These are phyloP conservation scores for Ips nitidus DNA, from an alignment of 1,140 invertebrate species.

Conservation along the genomic window DNA sequence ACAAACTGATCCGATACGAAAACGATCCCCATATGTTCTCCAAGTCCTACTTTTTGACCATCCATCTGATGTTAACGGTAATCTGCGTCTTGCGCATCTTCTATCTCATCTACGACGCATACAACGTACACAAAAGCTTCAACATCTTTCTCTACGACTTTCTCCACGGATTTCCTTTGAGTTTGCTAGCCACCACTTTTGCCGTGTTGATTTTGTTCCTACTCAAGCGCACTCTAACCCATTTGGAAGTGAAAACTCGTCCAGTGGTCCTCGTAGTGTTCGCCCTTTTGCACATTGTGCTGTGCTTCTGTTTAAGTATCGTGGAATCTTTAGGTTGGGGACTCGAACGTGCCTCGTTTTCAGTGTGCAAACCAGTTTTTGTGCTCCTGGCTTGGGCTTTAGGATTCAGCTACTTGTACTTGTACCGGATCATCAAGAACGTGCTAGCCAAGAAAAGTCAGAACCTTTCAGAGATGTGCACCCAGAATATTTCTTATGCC, in stretches of 20 bases:
- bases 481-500: slow-evolving; percentile 72
- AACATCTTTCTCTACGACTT: slow-evolving; percentile 78
- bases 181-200: slow-evolving; percentile 82
- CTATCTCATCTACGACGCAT: slow-evolving; percentile 87
- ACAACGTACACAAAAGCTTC: slow-evolving; percentile 77
- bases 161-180: slow-evolving; percentile 79
- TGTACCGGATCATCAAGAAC: slow-evolving; percentile 71
- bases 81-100: slow-evolving; percentile 80
- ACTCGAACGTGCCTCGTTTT: slow-evolving; percentile 48
- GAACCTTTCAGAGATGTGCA: slow-evolving; percentile 64
- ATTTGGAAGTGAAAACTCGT: slow-evolving; percentile 70
- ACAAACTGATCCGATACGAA: slow-evolving; percentile 78
- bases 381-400: slow-evolving; percentile 76
- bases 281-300: slow-evolving; percentile 71
- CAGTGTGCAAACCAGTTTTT: slow-evolving; percentile 77
- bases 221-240: slow-evolving; percentile 69
- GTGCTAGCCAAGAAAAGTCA: slow-evolving; percentile 67
- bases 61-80: slow-evolving; percentile 77
- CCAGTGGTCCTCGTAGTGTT: slow-evolving; percentile 72
- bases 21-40: slow-evolving; percentile 77
- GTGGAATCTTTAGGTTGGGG: slow-evolving; percentile 61
- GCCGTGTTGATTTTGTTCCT: slow-evolving; percentile 82
- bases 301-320: slow-evolving; percentile 79
- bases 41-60: slow-evolving; percentile 80
- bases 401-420: slow-evolving; percentile 80